These are phyloP conservation scores for Pygmarrhopalites habei DNA, from an alignment of 1,140 invertebrate species.

Conservation along the genomic window DNA sequence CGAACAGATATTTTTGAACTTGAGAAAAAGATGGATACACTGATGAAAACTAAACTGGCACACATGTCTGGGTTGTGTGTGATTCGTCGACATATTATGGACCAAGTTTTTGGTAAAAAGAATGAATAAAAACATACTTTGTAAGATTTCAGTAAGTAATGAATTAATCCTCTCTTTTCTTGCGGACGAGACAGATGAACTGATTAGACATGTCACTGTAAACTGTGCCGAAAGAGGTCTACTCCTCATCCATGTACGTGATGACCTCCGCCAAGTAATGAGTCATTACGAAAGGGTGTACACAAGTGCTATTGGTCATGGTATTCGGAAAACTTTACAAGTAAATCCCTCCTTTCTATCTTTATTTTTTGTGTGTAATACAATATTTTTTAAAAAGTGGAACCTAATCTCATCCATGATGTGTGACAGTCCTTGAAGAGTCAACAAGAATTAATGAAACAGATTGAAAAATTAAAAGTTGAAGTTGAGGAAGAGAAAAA, in stretches of 20 bases:
- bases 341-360: too few relatives aligned
- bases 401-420: too few relatives aligned
- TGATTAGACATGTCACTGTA: constrained; percentile 90
- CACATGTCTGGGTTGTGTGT: constrained; percentile 95
- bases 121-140: too few relatives aligned
- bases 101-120: constrained; percentile 74
- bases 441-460: constrained; percentile 65
- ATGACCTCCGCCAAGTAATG: constrained; percentile 93
- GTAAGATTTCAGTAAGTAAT: too few relatives aligned
- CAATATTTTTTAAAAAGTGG: too few relatives aligned
- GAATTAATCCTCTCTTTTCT: not conserved
- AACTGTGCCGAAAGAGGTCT: constrained; percentile 96
- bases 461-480: constrained; percentile 69
- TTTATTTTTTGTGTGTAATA: too few relatives aligned
- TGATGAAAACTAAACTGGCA: constrained; percentile 81
- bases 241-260: constrained; percentile 78
- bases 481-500: constrained; percentile 79
- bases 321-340: constrained; percentile 87
- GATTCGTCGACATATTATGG: constrained; percentile 84
- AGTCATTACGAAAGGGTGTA: constrained; percentile 89
- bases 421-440: constrained; percentile 55
- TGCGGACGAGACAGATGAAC: constrained; percentile 22
- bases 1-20: constrained; percentile 88
- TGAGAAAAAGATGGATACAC: constrained; percentile 87
- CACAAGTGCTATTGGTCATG: constrained; percentile 95